Evolutionary conservation across 2,888 invertebrate genomes (phyloP).

Genomic region (Lasioglossum calceatum): DNA sequence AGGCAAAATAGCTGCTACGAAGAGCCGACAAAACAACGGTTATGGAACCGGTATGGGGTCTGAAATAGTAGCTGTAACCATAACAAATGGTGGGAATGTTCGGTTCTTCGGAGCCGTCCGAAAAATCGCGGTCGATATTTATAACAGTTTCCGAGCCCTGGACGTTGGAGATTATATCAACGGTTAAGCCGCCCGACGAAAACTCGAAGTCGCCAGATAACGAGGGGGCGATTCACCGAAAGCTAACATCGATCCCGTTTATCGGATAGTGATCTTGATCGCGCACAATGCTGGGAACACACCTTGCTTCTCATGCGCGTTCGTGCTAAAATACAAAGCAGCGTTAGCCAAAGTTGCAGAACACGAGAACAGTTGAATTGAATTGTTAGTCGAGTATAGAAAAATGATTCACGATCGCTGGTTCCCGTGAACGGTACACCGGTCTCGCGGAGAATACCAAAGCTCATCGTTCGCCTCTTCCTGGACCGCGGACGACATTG

Average conservation of each 20-base stretch:
- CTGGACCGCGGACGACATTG: conserved; percentile 29
- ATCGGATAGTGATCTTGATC: not conserved
- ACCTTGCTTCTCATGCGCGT: not conserved
- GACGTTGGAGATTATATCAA: not conserved
- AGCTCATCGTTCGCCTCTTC: conserved; percentile 20
- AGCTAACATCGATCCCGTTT: not conserved
- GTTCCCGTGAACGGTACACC: not conserved
- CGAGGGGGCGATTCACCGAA: not conserved
- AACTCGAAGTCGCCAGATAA: not conserved
- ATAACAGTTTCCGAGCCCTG: not conserved
- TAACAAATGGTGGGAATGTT: not conserved
- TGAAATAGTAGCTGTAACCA: not conserved
- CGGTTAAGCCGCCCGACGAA: not conserved
- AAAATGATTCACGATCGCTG: not conserved
- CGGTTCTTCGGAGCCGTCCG: not conserved
- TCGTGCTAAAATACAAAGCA: not conserved
- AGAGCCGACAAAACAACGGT: not conserved
- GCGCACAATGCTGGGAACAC: not conserved
- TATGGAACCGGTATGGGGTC: not conserved
- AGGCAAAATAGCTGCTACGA: not conserved
- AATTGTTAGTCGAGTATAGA: not conserved
- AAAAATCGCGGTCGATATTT: not conserved
- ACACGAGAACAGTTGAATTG: not conserved
- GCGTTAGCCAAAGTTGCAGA: not conserved
- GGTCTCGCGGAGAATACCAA: conserved; percentile 30